Evolutionary conservation across 2,888 invertebrate species (phyloP), one percentile per base, ranked within the genome.

Genomic region (Junonia oenone): DNA sequence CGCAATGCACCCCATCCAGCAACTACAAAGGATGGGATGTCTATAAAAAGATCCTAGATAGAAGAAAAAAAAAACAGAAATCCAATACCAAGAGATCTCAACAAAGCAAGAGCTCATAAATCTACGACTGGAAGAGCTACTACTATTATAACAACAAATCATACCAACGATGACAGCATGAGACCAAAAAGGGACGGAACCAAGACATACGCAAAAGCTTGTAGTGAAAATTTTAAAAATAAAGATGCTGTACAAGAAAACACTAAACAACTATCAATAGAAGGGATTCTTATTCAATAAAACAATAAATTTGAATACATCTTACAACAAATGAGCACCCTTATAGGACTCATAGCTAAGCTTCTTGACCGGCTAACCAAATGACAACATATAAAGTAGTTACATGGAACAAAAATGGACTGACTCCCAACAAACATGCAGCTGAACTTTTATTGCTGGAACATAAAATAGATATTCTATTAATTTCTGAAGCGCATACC

Each of bases 371-470:
- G 47, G 52, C 6, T 50, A 11, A 6, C 37, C 31, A 51, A 47
- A 59, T 60, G 31, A 52, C 47, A n/a, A 40, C 45, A 1, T 22
- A 61, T 2, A 40, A 53, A 11, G 15, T 63, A 17, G 63, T 54
- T 0, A 62, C 61, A 0, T 68, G 64, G 63, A 68, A 66, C 53
- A 57, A 57, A 5, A 63, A 65, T 55, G 63, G 65, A 2, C 45
- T 67, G 0, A 1, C 56, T 1, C 56, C 61, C n/a, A 64, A 65
- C 6, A 60, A 38, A 40, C 1, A 38, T 11, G 64, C 66, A 8
- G 27, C 63, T 0, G 51, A 63, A 31, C 2, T 51, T 0, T 9
- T 66, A 0, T 33, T 65, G 6, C 1, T 1, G 6, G 1, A 14
- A 6, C 4, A 35, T 3, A n/a, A 35, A 35, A n/a, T 35, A 13